Conservation (phyloP, 2,113 vertebrate genomes). For the Trematomus loennbergii region DNA sequence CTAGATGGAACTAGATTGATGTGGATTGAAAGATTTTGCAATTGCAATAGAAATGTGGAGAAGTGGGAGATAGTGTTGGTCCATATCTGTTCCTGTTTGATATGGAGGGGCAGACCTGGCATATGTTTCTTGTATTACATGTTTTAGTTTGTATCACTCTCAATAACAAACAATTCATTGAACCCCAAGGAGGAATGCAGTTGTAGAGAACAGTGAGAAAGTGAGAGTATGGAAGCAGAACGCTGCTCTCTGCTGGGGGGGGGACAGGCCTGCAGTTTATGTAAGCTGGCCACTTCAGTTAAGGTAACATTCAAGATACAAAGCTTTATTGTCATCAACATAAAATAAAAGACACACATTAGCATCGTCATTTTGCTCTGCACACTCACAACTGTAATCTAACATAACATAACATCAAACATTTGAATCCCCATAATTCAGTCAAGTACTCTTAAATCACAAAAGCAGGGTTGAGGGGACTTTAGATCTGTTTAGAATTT, state of each 20-base stretch:
- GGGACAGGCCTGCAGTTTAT: background rate
- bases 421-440: no score
- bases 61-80: background rate
- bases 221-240: background rate
- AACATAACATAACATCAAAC: background rate
- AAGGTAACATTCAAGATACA: background rate
- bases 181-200: background rate
- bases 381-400: background rate
- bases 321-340: background rate
- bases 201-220: background rate
- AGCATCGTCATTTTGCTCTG: background rate
- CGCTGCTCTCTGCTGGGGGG: conserved; percentile 11
- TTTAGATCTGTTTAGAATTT: no score
- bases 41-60: no score
- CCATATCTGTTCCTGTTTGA: background rate
- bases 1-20: no score
- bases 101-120: background rate
- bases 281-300: background rate
- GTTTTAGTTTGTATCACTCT: background rate
- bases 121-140: background rate
- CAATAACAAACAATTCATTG: background rate
- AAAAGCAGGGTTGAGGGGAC: no score
- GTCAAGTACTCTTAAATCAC: background rate
- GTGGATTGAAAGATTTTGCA: no score
- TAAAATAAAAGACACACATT: background rate